Percentiles rank a stretch among this genome's conserved stretches.
These are phyloP conservation scores for Mallotus villosus DNA, from an alignment of 2,797 vertebrate genomes.

Conservation along the genomic window DNA sequence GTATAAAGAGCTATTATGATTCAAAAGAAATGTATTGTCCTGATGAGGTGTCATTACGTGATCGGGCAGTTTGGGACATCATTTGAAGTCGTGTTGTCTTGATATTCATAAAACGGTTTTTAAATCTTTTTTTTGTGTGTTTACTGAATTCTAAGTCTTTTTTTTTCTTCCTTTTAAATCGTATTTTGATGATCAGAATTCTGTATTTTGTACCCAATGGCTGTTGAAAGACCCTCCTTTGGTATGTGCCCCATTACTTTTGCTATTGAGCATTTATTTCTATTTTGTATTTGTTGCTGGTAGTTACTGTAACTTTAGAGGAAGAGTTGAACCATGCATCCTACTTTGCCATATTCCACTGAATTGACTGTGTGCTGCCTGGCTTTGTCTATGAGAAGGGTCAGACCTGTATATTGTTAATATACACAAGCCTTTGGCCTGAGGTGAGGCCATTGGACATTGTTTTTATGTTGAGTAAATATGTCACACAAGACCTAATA, in stretches of 20 bases:
- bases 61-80: not conserved
- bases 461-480: not conserved
- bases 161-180: slow-evolving; percentile 14
- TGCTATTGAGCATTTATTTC: slow-evolving; percentile 5
- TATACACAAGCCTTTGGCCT: not conserved
- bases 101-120: not conserved
- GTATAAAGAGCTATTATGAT: slow-evolving; percentile 36
- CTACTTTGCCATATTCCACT: slow-evolving; percentile 12
- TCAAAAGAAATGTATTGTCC: slow-evolving; percentile 36
- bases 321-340: not conserved
- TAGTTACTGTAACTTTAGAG: not conserved
- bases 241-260: slow-evolving; percentile 10
- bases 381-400: not conserved
- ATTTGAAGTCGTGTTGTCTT: slow-evolving; percentile 3
- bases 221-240: not conserved
- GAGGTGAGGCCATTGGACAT: not conserved
- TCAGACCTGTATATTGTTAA: not conserved
- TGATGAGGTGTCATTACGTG: slow-evolving; percentile 3
- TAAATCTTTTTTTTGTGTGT: not conserved
- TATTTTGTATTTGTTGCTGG: not conserved
- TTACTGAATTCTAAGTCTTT: not conserved
- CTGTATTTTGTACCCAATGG: not conserved
- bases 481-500: not conserved
- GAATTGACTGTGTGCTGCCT: slow-evolving; percentile 15
- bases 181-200: slow-evolving; percentile 7